These are phyloP conservation scores for Calidris pygmaea DNA, from an alignment of 2,113 vertebrate genomes.

Conservation along the genomic window DNA sequence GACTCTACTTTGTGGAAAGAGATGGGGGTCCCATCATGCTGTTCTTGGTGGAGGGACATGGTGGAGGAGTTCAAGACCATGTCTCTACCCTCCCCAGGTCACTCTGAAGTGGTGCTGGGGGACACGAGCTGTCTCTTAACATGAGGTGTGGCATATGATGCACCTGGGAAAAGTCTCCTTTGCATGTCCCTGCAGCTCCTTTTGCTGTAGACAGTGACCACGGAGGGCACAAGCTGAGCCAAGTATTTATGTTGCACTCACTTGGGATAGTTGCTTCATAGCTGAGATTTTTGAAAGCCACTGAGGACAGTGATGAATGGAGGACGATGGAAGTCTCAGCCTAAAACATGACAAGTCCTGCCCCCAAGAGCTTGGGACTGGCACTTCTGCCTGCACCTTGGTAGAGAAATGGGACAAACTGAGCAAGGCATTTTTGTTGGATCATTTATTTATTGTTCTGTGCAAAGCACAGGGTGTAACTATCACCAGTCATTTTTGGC, in stretches of 20 bases:
- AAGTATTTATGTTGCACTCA: background rate
- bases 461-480: slow-evolving; percentile 64
- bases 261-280: background rate
- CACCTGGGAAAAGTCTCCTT: background rate
- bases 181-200: background rate
- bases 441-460: slow-evolving; percentile 67
- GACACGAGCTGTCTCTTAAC: background rate
- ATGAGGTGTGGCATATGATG: background rate
- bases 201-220: background rate
- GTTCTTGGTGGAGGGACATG: background rate
- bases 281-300: slow-evolving; percentile 25
- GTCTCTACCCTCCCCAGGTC: background rate
- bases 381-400: background rate
- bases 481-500: slow-evolving; percentile 64
- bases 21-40: background rate
- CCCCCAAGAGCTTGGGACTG: background rate
- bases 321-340: background rate
- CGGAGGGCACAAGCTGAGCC: background rate
- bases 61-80: background rate
- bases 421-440: slow-evolving; percentile 35
- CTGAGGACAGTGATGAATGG: background rate
- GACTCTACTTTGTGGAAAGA: background rate
- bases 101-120: background rate
- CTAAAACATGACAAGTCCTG: background rate
- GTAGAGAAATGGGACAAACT: background rate